Evolutionary conservation across 2,113 vertebrate genomes (phyloP).

Genomic region (Solea solea): DNA sequence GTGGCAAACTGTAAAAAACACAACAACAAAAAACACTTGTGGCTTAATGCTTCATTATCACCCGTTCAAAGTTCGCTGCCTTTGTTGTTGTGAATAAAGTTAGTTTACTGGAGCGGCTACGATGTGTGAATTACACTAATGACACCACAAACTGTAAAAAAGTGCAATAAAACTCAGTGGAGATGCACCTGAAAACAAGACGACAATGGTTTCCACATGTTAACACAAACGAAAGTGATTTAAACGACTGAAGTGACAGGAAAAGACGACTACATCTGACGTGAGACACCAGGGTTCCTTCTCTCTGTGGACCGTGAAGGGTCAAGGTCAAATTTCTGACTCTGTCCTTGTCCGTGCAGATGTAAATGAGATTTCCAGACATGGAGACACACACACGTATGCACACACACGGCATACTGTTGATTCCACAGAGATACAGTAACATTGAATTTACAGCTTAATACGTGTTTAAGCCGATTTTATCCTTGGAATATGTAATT

Average conservation of each 20-base stretch:
- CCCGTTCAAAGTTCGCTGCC: background rate
- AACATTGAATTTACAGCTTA: conserved; percentile 48
- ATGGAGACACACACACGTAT: conserved; percentile 9
- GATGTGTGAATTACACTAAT: conserved; percentile 34
- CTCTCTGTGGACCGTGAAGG: conserved; percentile 61
- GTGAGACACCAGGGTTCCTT: conserved; percentile 53
- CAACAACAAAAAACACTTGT: background rate
- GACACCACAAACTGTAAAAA: conserved; percentile 19
- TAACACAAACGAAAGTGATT: background rate
- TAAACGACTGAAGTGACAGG: background rate
- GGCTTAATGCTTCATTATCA: conserved; percentile 24
- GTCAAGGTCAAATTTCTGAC: conserved; percentile 64
- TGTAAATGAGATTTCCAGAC: conserved; percentile 66
- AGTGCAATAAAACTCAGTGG: conserved; percentile 2
- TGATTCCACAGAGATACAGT: conserved; percentile 36
- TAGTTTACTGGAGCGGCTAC: conserved; percentile 19
- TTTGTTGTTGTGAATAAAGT: conserved; percentile 10
- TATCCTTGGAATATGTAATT: conserved; percentile 51
- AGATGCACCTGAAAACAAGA: conserved; percentile 18
- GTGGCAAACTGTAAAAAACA: background rate
- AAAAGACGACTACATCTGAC: conserved; percentile 6
- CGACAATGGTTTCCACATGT: background rate
- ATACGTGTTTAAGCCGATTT: conserved; percentile 52
- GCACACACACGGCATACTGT: conserved; percentile 16
- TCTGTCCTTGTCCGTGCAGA: conserved; percentile 40